Evolutionary conservation across 2,888 invertebrate genomes (phyloP).

Genomic region (Platycheirus albimanus): DNA sequence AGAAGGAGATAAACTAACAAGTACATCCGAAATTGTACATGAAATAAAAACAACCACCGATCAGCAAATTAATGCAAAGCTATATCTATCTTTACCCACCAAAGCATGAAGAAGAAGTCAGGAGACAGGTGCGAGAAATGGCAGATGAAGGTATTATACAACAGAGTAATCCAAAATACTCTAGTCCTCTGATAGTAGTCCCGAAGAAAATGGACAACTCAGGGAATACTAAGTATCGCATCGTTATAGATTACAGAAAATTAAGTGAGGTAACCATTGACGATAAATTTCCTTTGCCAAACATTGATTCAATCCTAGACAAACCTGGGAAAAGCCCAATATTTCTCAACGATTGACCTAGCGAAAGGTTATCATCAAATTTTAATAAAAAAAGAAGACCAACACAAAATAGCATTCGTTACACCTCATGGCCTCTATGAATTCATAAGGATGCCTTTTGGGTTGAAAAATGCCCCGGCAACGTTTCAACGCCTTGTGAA

Average conservation of each 20-base stretch:
- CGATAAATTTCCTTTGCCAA: slow-evolving; percentile 64
- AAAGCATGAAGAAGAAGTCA: neutral
- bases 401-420: slow-evolving; percentile 25
- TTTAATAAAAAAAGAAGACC: neutral
- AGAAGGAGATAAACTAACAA: too few species aligned
- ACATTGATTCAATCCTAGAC: slow-evolving; percentile 51
- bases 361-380: slow-evolving; percentile 51
- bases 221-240: too few species aligned
- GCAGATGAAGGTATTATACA: neutral
- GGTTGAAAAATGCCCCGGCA: slow-evolving; percentile 26
- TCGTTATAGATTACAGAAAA: too few species aligned
- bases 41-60: slow-evolving; percentile 30
- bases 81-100: slow-evolving; percentile 12
- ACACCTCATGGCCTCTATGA: slow-evolving; percentile 32
- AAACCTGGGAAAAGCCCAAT: slow-evolving; percentile 49
- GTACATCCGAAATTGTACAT: slow-evolving; percentile 52
- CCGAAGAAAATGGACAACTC: too few species aligned
- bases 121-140: neutral
- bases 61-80: slow-evolving; percentile 16
- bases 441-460: too few species aligned
- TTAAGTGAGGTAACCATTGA: slow-evolving; percentile 59
- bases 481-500: neutral
- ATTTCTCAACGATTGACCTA: slow-evolving; percentile 60
- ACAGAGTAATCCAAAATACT: slow-evolving; percentile 24
- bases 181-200: slow-evolving; percentile 24